Base-by-base conservation (phyloP, 2,113 vertebrate genomes). In the Daubentonia madagascariensis region DNA sequence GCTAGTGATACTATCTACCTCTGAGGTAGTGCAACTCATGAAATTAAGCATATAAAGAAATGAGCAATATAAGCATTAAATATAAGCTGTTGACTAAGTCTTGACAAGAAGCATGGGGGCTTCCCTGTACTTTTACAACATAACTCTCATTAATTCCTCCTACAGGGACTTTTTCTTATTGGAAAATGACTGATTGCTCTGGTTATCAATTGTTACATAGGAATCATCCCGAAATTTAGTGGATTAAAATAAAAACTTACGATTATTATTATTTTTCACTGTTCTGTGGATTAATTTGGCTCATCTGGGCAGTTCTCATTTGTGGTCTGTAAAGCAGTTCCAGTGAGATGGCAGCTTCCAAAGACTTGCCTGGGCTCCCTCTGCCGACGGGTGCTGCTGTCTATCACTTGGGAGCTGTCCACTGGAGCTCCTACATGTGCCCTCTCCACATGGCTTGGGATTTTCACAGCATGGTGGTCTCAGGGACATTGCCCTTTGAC, bases 381-480 rank as follows among this genome's bases (percentile, higher is more conserved):
- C 18, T 67, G 8, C 22, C 17, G 9, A 32, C 14, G 1, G 6
- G 23, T n/a, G 45, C 30, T 45, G 2, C 45, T 76, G 52, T 20
- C 52, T 65, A 6, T 63, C 35, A 43, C 0, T 43, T 23, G 6
- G 40, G 32, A 61, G 32, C 32, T 61, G 18, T 59, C 52, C 10
- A 0, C 4, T 3, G 12, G 48, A 59, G 10, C 16, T 18, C 3
- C 45, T 28, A 1, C 0, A 0, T 10, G 0, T 12, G 12, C 0
- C 54, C 48, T 85, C 28, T 75, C 59, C 9, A 1, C 32, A 5
- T 54, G 30, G 6, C 30, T 28, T 17, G 73, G 30, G 8, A 2
- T 83, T 93, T 87, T 80, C 65, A 45, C 8, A 43, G 35, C 23
- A 40, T 2, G 8, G 13, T 32, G 61, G 57, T 54, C n/a, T 90